Evolutionary conservation across 2,113 vertebrate genomes (phyloP).

Genomic region (Bostrychus sinensis): DNA sequence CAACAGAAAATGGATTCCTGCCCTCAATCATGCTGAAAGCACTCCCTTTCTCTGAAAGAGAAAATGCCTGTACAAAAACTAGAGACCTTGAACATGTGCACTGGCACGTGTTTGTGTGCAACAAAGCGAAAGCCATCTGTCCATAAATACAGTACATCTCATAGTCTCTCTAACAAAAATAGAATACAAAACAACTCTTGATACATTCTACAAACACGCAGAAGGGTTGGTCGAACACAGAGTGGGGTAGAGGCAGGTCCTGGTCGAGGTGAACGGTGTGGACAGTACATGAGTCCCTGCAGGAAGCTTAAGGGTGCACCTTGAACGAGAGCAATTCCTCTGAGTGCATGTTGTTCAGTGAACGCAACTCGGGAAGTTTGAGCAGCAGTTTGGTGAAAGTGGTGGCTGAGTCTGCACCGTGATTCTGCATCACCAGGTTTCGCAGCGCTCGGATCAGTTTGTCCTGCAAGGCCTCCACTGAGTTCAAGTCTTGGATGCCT

Average conservation of each 20-base stretch:
- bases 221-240: constrained; percentile 46
- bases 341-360: constrained; percentile 99
- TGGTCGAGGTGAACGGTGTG: constrained; percentile 38
- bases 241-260: constrained; percentile 45
- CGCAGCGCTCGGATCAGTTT: constrained; percentile 92
- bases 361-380: constrained; percentile 95
- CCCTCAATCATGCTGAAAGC: constrained; percentile 28
- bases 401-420: constrained; percentile 89
- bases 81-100: constrained; percentile 35
- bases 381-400: constrained; percentile 97
- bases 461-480: constrained; percentile 95
- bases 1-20: constrained; percentile 22
- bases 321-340: constrained; percentile 97
- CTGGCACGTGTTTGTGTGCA: constrained; percentile 47
- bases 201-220: constrained; percentile 71
- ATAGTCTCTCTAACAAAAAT: constrained; percentile 47
- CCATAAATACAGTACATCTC: constrained; percentile 66
- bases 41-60: constrained; percentile 15
- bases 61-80: constrained; percentile 42
- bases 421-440: constrained; percentile 94
- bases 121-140: constrained; percentile 41
- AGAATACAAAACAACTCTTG: constrained; percentile 54
- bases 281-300: not conserved
- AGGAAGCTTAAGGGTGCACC: constrained; percentile 86
- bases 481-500: constrained; percentile 91